Conservation (phyloP, 2,888 invertebrate species). For the Ctena decussata region DNA sequence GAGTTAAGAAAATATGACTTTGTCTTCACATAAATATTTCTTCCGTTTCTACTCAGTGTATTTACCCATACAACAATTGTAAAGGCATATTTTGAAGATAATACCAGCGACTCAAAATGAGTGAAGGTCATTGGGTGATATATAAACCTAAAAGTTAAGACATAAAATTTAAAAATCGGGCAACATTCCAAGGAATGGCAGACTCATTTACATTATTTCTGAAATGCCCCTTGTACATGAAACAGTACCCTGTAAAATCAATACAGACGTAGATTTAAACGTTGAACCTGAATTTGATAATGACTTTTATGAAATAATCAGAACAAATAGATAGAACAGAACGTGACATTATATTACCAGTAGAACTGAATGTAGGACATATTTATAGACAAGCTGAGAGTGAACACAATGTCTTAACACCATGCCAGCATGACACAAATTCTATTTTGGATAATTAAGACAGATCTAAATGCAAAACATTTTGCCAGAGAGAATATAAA, state of each 20-base stretch:
- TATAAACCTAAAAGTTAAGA: no score
- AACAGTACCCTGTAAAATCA: neutral
- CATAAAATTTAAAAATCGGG: no score
- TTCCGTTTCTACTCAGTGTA: no score
- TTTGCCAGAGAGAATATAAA: slow-evolving; percentile 23
- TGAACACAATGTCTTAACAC: slow-evolving; percentile 11
- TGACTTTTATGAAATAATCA: slow-evolving; percentile 30
- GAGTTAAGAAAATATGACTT: no score
- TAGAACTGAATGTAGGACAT: slow-evolving; percentile 12
- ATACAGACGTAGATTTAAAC: slow-evolving; percentile 16
- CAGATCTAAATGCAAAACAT: neutral
- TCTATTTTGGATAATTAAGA: slow-evolving; percentile 13
- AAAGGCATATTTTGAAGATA: no score
- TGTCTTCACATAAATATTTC: no score
- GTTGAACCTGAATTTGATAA: slow-evolving; percentile 24
- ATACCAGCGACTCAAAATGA: no score
- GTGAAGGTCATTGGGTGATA: no score
- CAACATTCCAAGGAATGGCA: no score
- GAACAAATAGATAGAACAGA: slow-evolving; percentile 16
- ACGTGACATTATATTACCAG: slow-evolving; percentile 14
- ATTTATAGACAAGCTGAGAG: slow-evolving; percentile 22
- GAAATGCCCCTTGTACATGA: no score
- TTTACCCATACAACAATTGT: no score
- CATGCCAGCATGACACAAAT: slow-evolving; percentile 29
- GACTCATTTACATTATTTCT: no score